phyloP scores from a whole-genome alignment of 2,113 vertebrate species.

The Lucifuga dentata region DNA sequence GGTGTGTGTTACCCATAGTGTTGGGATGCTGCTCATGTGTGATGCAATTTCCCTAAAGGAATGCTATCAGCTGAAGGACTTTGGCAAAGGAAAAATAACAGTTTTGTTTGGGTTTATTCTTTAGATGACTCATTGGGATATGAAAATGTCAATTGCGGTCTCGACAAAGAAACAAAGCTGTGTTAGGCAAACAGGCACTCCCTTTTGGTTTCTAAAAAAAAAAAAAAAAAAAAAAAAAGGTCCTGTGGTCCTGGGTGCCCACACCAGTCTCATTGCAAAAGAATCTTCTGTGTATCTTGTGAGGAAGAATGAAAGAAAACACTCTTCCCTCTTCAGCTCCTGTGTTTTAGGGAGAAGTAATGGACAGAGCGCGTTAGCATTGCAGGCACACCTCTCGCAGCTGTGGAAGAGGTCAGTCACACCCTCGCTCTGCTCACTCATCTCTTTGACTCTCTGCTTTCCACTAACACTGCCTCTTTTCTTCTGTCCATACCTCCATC shows the following conservation, averaged over 20 bases:
- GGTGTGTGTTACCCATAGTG: slow-evolving; percentile 29
- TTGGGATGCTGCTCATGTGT: slow-evolving; percentile 42
- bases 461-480: slow-evolving; percentile 58
- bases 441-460: slow-evolving; percentile 31
- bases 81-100: slow-evolving; percentile 18
- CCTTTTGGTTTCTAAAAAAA: not conserved
- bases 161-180: not conserved
- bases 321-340: slow-evolving; percentile 15
- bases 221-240: too few relatives aligned
- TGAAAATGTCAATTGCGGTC: not conserved
- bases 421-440: slow-evolving; percentile 44
- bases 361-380: slow-evolving; percentile 69
- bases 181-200: slow-evolving; percentile 1
- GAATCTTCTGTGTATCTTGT: not conserved
- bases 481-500: not conserved
- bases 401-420: slow-evolving; percentile 67
- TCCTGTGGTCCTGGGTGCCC: not conserved
- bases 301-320: slow-evolving; percentile 34
- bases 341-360: slow-evolving; percentile 55
- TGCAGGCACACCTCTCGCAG: slow-evolving; percentile 76
- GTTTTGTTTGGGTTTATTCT: slow-evolving; percentile 4
- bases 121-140: slow-evolving; percentile 18
- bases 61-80: slow-evolving; percentile 38
- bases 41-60: slow-evolving; percentile 63
- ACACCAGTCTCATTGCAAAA: slow-evolving; percentile 43